Evolutionary conservation across 2,797 vertebrate species (phyloP).

Genomic region (Karalla daura): DNA sequence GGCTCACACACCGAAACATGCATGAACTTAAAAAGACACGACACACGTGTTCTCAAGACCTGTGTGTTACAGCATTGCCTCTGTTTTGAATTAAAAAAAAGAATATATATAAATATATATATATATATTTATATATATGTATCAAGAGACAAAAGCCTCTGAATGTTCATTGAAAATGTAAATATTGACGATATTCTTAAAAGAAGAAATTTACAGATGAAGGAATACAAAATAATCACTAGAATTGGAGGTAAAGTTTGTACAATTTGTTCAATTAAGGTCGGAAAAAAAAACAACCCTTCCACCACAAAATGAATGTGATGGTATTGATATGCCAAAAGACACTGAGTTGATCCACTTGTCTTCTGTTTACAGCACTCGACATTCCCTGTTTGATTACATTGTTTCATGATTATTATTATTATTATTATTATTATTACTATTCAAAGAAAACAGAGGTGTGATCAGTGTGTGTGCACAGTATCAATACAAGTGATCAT

Average conservation of each 20-base stretch:
- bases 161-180: slow-evolving; percentile 15
- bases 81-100: slow-evolving; percentile 34
- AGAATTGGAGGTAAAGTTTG: slow-evolving; percentile 13
- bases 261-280: slow-evolving; percentile 17
- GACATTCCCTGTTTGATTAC: slow-evolving; percentile 40
- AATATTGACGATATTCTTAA: slow-evolving; percentile 8
- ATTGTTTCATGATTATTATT: slow-evolving; percentile 15
- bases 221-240: slow-evolving; percentile 48
- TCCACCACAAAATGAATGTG: slow-evolving; percentile 41
- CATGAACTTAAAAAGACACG: slow-evolving; percentile 35
- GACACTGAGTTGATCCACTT: slow-evolving; percentile 35
- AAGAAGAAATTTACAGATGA: slow-evolving; percentile 19
- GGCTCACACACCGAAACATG: too few species aligned
- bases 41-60: slow-evolving; percentile 33
- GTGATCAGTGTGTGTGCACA: slow-evolving; percentile 4
- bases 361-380: slow-evolving; percentile 69
- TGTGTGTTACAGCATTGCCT: slow-evolving; percentile 54
- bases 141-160: slow-evolving; percentile 46
- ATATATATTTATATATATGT: too few species aligned
- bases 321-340: slow-evolving; percentile 58
- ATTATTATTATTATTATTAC: too few species aligned
- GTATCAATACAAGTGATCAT: slow-evolving; percentile 20
- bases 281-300: not conserved
- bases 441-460: slow-evolving; percentile 26
- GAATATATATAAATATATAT: too few species aligned